These are phyloP conservation scores for Acrocephalus kingi DNA, from an alignment of 2,113 vertebrate species.

Conservation along the genomic window DNA sequence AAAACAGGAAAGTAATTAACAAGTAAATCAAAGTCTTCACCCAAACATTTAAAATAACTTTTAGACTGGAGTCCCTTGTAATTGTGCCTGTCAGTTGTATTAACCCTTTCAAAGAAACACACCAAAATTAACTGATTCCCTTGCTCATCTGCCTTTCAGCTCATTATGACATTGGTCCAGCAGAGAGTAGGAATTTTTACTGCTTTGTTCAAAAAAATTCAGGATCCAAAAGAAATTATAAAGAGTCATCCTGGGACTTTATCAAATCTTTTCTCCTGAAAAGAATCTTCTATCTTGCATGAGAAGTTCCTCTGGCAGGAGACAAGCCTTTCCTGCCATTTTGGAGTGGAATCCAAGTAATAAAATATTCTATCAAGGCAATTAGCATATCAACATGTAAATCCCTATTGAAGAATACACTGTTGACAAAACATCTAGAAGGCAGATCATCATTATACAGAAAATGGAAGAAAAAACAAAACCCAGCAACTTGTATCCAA, in stretches of 20 bases:
- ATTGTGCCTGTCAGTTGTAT: not conserved
- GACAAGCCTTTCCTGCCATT: not conserved
- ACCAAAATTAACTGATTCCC: not conserved
- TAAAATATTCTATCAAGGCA: not conserved
- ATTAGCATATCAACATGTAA: not conserved
- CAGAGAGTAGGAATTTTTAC: not conserved
- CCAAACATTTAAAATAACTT: not conserved
- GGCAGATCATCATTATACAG: not conserved
- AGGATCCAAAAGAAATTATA: not conserved
- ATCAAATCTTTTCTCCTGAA: not conserved
- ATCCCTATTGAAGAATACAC: not conserved
- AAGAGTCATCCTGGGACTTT: not conserved
- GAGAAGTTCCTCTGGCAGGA: not conserved
- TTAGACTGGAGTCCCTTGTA: not conserved
- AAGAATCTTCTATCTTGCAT: not conserved
- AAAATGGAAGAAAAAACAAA: not conserved
- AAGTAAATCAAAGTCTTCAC: not conserved
- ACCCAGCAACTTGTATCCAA: not conserved
- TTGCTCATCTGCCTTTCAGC: not conserved
- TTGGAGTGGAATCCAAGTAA: not conserved
- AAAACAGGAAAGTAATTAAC: constrained; percentile 20
- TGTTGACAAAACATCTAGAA: not conserved
- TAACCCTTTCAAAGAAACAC: not conserved
- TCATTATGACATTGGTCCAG: not conserved
- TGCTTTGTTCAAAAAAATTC: constrained; percentile 4